These are phyloP conservation scores for Megalops cyprinoides DNA, from an alignment of 2,797 vertebrate species.

Conservation along the genomic window DNA sequence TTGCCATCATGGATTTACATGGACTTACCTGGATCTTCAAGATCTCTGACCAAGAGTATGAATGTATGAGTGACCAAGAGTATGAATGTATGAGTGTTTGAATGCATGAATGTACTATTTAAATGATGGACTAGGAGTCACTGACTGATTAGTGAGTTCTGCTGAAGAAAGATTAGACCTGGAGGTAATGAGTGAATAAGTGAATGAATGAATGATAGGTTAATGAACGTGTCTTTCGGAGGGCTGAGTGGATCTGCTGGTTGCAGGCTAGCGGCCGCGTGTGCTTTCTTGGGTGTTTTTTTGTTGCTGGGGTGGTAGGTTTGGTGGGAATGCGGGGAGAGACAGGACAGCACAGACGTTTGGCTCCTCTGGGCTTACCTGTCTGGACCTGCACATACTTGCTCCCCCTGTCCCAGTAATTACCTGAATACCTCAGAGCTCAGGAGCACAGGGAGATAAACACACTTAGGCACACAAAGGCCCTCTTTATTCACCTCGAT, in stretches of 20 bases:
- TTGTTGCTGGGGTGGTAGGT: too few species aligned
- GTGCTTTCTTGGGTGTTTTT: too few species aligned
- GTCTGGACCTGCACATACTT: constrained; percentile 51
- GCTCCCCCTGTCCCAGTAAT: constrained; percentile 47
- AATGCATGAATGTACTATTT: constrained; percentile 43
- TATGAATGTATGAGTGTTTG: constrained; percentile 37
- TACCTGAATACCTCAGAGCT: constrained; percentile 46
- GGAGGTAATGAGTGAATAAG: constrained; percentile 15
- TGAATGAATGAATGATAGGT: neutral
- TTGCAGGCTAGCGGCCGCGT: neutral
- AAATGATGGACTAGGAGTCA: neutral
- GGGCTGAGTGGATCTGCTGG: neutral
- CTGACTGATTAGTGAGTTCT: neutral
- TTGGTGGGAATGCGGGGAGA: too few species aligned
- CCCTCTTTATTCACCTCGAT: constrained; percentile 64
- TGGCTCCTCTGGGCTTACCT: constrained; percentile 44
- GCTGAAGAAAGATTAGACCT: neutral
- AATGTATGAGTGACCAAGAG: neutral
- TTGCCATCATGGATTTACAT: too few species aligned
- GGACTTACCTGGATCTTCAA: neutral
- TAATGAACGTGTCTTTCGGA: neutral
- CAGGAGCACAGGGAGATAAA: neutral
- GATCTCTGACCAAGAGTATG: neutral
- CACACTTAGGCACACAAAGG: constrained; percentile 23
- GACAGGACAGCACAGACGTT: constrained; percentile 47